Conservation (phyloP, 2,888 invertebrate species). For the Sabatieria punctata region DNA sequence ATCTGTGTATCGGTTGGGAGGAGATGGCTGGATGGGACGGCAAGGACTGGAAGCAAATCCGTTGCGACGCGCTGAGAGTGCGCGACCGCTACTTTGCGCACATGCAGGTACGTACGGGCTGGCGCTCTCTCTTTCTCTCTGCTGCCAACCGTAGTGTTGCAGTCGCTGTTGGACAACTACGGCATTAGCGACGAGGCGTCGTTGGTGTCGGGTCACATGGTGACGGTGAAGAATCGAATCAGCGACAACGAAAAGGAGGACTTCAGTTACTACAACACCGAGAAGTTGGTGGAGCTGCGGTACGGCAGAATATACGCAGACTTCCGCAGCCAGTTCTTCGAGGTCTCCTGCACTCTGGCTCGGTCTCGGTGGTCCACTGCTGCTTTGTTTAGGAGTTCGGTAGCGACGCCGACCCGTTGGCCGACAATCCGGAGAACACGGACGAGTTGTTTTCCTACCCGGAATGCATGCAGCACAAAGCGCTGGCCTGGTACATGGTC, state of each 20-base stretch:
- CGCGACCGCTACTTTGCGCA: neutral
- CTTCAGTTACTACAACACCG: constrained; percentile 23
- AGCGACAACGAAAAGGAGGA: constrained; percentile 27
- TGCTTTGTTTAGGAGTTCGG: too few relatives aligned
- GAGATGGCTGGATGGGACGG: constrained; percentile 8
- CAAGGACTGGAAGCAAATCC: too few relatives aligned
- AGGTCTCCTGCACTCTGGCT: too few relatives aligned
- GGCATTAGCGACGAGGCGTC: constrained; percentile 23
- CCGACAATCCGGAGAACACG: too few relatives aligned
- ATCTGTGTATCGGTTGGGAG: constrained; percentile 9
- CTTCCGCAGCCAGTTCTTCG: constrained; percentile 18
- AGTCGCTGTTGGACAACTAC: constrained; percentile 22
- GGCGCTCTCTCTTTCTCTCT: too few relatives aligned
- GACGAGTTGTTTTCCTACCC: too few relatives aligned
- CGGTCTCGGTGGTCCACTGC: too few relatives aligned
- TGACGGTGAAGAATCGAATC: constrained; percentile 15
- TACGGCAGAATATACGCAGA: constrained; percentile 15
- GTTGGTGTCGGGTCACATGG: constrained; percentile 20
- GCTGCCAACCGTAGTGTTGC: too few relatives aligned
- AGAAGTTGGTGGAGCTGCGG: constrained; percentile 23
- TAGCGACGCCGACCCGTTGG: too few relatives aligned
- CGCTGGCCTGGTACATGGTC: constrained; percentile 6
- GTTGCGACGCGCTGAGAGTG: neutral
- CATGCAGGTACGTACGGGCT: neutral
- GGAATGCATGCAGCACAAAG: neutral